Evolutionary conservation across 2,888 invertebrate species (phyloP), one percentile per base, ranked within the genome.

Genomic region (Noctua pronuba): DNA sequence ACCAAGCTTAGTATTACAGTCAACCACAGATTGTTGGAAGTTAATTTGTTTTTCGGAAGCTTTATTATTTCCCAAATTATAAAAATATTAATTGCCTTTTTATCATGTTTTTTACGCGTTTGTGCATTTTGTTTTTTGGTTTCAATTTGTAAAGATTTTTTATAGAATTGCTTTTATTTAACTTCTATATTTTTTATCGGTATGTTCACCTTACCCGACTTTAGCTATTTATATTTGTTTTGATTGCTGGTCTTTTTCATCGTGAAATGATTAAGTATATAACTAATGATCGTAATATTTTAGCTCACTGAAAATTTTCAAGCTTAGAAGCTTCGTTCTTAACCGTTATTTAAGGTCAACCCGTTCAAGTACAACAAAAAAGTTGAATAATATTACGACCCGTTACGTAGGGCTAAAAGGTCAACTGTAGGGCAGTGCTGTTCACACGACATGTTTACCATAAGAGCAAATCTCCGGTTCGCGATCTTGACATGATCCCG

Each of bases 401-500:
- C 90, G 91, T 90, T 91, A 90, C 82, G 82, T 81, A 89, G 88
- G 88, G 89, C 87, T 84, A 79, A 82, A 82, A 85, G 90, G 83
- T 87, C 80, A 86, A 73, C 67, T 73, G 80, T 87, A 89, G 91
- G 89, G 87, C 90, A 88, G 74, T 77, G 70, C 55, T 77, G 55
- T 86, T 87, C 87, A 87, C 88, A 84, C 88, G 92, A 94, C 92
- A 92, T 93, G 94, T 94, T 95, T 94, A 91, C 94, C 93, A 92
- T 93, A 93, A 92, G 91, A 91, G 84, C 82, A 66, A 92, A 95
- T 94, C 94, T 92, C 79, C 77, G 83, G 92, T 91, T 95, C 91
- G 93, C 93, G 89, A 95, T 95, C 95, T 94, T 92, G 94, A 93
- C 94, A 90, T 92, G 93, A 93, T 92, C 92, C 90, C 89, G 90